phyloP scores from a whole-genome alignment of 2,113 vertebrate genomes.

The Girardinichthys multiradiatus region DNA sequence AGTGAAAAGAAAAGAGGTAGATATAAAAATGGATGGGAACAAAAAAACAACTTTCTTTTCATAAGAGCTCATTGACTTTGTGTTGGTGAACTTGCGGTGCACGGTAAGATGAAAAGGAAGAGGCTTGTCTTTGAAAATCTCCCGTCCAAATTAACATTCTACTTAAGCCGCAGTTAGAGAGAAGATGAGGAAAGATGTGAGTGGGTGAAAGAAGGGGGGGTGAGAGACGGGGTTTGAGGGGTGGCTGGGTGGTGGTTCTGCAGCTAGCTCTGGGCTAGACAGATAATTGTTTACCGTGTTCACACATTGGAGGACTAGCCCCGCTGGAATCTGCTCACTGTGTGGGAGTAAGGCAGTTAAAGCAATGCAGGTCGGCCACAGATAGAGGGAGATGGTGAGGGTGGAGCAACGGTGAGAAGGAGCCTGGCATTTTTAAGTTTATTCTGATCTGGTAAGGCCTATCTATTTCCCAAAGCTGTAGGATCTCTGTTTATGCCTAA shows the following conservation, averaged over 20 bases:
- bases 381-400: conserved; percentile 21
- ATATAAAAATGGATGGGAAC: conserved; percentile 31
- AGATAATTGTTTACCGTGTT: conserved; percentile 83
- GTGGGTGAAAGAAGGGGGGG: conserved; percentile 53
- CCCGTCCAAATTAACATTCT: conserved; percentile 80
- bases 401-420: conserved; percentile 51
- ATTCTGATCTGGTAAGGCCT: too few relatives aligned
- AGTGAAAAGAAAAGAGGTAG: conserved; percentile 10
- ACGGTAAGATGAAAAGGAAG: conserved; percentile 73
- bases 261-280: conserved; percentile 76
- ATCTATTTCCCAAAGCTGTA: too few relatives aligned
- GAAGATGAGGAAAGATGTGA: conserved; percentile 67
- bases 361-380: conserved; percentile 70
- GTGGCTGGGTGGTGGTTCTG: conserved; percentile 12
- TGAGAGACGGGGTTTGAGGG: conserved; percentile 11
- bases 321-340: conserved; percentile 79
- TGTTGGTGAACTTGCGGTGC: conserved; percentile 76
- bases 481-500: too few relatives aligned
- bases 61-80: conserved; percentile 68
- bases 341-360: conserved; percentile 79
- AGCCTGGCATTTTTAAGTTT: conserved; percentile 42
- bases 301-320: conserved; percentile 80
- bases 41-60: conserved; percentile 59
- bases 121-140: conserved; percentile 74
- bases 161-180: conserved; percentile 75